Percentiles rank a stretch among this genome's conserved stretches.
Evolutionary conservation across 2,888 invertebrate genomes (phyloP).

Genomic region (Cataglyphis albicans): DNA sequence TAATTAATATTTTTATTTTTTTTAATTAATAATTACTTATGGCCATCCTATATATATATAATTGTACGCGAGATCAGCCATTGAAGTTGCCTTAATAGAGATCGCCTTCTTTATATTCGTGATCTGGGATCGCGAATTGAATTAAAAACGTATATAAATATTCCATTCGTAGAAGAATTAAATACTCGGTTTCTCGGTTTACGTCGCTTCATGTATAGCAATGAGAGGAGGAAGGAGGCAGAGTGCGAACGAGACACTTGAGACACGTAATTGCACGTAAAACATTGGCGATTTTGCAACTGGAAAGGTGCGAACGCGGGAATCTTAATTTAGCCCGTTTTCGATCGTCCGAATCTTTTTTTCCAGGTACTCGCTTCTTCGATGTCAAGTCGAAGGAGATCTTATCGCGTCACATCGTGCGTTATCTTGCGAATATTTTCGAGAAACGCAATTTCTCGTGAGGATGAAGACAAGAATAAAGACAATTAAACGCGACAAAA

Average conservation of each 20-base stretch:
- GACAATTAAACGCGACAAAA: constrained; percentile 34
- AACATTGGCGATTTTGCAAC: constrained; percentile 55
- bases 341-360: neutral
- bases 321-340: constrained; percentile 58
- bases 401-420: constrained; percentile 21
- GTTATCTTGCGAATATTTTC: neutral
- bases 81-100: neutral
- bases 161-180: constrained; percentile 77
- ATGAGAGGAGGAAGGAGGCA: constrained; percentile 67
- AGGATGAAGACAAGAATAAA: neutral
- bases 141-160: constrained; percentile 75
- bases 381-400: constrained; percentile 18
- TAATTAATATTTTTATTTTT: no score
- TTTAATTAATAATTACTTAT: constrained; percentile 9
- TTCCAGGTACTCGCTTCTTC: neutral
- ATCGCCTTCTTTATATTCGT: neutral
- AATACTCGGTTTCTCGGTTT: constrained; percentile 75
- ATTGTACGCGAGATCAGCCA: neutral
- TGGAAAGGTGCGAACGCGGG: constrained; percentile 64
- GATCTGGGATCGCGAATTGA: constrained; percentile 50
- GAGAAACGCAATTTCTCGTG: neutral
- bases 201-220: constrained; percentile 79
- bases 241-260: constrained; percentile 56
- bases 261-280: constrained; percentile 72
- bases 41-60: neutral